Evolutionary conservation across 2,888 invertebrate species (phyloP).

Genomic region (Acleris emargana): DNA sequence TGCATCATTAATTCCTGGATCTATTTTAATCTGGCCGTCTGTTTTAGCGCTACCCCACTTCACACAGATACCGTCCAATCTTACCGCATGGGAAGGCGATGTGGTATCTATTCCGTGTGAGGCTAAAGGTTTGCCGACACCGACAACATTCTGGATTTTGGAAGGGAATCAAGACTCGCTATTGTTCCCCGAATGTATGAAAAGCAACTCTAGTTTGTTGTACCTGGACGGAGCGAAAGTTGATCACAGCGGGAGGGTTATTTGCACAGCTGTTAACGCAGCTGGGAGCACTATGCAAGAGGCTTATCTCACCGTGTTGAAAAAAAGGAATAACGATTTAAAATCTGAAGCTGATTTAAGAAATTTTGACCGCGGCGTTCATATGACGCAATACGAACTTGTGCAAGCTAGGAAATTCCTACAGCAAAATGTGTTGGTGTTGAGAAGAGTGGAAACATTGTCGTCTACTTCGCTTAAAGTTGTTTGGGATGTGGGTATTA

Average conservation of each 20-base stretch:
- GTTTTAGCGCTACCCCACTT: constrained; percentile 94
- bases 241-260: constrained; percentile 77
- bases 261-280: constrained; percentile 79
- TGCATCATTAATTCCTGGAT: constrained; percentile 67
- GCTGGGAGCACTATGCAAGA: constrained; percentile 80
- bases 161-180: constrained; percentile 92
- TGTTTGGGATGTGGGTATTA: constrained; percentile 89
- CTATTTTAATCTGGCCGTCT: constrained; percentile 78
- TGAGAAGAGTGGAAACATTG: constrained; percentile 86
- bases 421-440: constrained; percentile 90
- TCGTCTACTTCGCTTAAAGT: constrained; percentile 91
- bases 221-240: constrained; percentile 74
- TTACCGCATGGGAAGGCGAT: constrained; percentile 93
- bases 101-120: constrained; percentile 96
- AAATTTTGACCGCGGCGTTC: constrained; percentile 67
- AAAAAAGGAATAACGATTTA: constrained; percentile 71
- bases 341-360: constrained; percentile 61
- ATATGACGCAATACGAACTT: constrained; percentile 89
- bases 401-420: constrained; percentile 91
- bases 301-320: constrained; percentile 76
- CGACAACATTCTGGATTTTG: constrained; percentile 97
- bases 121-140: constrained; percentile 95
- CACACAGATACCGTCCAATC: constrained; percentile 93
- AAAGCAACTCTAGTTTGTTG: constrained; percentile 76
- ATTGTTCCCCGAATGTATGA: constrained; percentile 78